Evolutionary conservation across 2,797 vertebrate species (phyloP).

Genomic region (Fistularia tabacaria): DNA sequence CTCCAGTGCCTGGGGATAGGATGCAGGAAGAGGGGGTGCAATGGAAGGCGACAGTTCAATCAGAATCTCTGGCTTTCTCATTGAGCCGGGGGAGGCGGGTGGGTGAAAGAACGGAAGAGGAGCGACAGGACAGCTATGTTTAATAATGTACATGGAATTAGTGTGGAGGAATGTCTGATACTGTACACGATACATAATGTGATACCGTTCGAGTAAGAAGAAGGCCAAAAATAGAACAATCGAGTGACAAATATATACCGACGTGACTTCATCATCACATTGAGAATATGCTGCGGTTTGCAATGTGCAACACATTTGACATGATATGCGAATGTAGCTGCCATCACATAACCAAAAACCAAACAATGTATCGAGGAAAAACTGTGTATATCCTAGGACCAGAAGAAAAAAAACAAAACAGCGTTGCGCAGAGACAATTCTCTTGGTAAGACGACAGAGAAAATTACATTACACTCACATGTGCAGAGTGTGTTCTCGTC

Average conservation of each 20-base stretch:
- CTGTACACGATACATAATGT: slow-evolving; percentile 36
- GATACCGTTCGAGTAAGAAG: slow-evolving; percentile 24
- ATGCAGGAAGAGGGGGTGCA: slow-evolving; percentile 50
- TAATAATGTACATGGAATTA: slow-evolving; percentile 58
- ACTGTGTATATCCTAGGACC: not conserved
- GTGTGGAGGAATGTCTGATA: slow-evolving; percentile 49
- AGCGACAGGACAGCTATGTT: slow-evolving; percentile 41
- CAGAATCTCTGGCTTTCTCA: slow-evolving; percentile 44
- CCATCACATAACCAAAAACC: not conserved
- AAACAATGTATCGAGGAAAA: not conserved
- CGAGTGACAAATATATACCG: slow-evolving; percentile 3
- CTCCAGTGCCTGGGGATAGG: slow-evolving; percentile 59
- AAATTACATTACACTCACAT: slow-evolving; percentile 43
- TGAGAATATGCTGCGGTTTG: slow-evolving; percentile 8
- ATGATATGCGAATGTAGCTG: not conserved
- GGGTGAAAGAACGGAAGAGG: slow-evolving; percentile 12
- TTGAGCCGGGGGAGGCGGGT: not conserved
- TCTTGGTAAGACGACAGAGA: slow-evolving; percentile 18
- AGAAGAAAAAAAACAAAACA: slow-evolving; percentile 1
- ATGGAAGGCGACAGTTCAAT: slow-evolving; percentile 69
- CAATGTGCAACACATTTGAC: slow-evolving; percentile 5
- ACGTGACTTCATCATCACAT: not conserved
- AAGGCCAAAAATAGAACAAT: not conserved
- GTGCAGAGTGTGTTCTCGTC: slow-evolving; percentile 36
- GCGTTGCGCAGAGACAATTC: slow-evolving; percentile 3